A percentile compares a stretch with the other conserved stretches of the same genome.
Evolutionary conservation across 2,888 invertebrate genomes (phyloP).

Genomic region (Caenorhabditis sp.): DNA sequence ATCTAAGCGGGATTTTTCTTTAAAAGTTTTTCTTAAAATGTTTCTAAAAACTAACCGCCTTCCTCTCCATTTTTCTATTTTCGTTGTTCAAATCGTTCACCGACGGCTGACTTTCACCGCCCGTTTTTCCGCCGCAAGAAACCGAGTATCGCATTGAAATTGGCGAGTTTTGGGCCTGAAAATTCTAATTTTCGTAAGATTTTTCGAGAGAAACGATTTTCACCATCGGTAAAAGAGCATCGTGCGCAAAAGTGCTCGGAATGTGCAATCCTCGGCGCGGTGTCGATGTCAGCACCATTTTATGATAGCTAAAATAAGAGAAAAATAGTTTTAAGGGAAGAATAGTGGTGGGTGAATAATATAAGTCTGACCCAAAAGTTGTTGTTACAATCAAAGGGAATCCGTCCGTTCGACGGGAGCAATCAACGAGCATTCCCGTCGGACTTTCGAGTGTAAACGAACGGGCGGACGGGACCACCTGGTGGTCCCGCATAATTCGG

Average conservation of each 20-base stretch:
- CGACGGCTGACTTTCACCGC: slow-evolving; percentile 33
- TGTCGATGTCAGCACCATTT: slow-evolving; percentile 13
- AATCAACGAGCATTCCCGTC: no score
- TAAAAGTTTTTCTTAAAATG: background rate
- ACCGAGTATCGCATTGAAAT: slow-evolving; percentile 51
- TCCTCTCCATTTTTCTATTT: slow-evolving; percentile 11
- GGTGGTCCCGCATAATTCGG: no score
- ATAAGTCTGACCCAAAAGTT: no score
- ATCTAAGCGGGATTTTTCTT: slow-evolving; percentile 8
- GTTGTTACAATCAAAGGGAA: no score
- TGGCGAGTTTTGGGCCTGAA: slow-evolving; percentile 50
- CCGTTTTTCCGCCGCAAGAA: slow-evolving; percentile 20
- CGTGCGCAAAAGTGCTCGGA: slow-evolving; percentile 18
- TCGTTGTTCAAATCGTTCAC: slow-evolving; percentile 27
- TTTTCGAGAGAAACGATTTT: background rate
- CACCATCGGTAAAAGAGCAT: slow-evolving; percentile 15
- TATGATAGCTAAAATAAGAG: background rate
- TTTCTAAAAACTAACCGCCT: slow-evolving; percentile 17
- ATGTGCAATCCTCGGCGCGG: slow-evolving; percentile 9
- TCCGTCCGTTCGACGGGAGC: no score
- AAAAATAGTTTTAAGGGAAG: no score
- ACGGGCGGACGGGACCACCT: no score
- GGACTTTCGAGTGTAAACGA: no score
- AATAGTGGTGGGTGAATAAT: no score
- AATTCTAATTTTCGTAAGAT: background rate